A percentile compares a stretch with the other conserved stretches of the same genome.
These are phyloP conservation scores for Ips typographus DNA, from an alignment of 1,140 invertebrate genomes.

Conservation along the genomic window DNA sequence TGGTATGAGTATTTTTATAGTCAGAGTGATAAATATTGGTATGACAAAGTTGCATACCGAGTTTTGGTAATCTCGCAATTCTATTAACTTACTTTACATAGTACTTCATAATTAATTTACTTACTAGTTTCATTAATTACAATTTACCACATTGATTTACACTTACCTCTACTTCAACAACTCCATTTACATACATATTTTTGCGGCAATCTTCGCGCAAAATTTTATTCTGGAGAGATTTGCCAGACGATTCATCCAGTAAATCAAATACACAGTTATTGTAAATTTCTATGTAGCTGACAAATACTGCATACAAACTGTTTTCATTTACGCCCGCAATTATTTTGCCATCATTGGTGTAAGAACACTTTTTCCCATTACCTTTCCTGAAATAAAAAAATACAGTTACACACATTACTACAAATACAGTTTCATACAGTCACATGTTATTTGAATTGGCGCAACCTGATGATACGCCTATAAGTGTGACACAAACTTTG, in stretches of 20 bases:
- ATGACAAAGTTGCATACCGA: too few relatives aligned
- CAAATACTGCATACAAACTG: constrained; percentile 86
- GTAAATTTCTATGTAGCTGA: constrained; percentile 97
- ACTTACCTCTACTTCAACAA: constrained; percentile 84
- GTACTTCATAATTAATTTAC: background rate
- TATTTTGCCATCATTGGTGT: constrained; percentile 45
- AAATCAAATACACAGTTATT: constrained; percentile 98
- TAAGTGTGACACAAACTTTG: too few relatives aligned
- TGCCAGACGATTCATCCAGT: constrained; percentile 68
- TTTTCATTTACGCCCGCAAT: constrained; percentile 76
- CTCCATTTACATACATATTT: constrained; percentile 90
- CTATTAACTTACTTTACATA: background rate
- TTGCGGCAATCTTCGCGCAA: constrained; percentile 75
- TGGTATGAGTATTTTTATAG: too few relatives aligned
- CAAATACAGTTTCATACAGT: too few relatives aligned
- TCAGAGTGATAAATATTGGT: too few relatives aligned
- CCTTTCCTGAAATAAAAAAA: constrained; percentile 23
- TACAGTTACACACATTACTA: background rate
- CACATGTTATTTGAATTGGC: too few relatives aligned
- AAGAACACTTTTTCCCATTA: constrained; percentile 40
- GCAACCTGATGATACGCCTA: too few relatives aligned
- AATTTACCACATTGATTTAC: background rate
- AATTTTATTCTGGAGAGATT: constrained; percentile 64
- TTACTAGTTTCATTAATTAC: background rate
- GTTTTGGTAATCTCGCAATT: background rate